Conservation (phyloP, 64 coral and sea anemone genomes). For the Stylophora pistillata region DNA sequence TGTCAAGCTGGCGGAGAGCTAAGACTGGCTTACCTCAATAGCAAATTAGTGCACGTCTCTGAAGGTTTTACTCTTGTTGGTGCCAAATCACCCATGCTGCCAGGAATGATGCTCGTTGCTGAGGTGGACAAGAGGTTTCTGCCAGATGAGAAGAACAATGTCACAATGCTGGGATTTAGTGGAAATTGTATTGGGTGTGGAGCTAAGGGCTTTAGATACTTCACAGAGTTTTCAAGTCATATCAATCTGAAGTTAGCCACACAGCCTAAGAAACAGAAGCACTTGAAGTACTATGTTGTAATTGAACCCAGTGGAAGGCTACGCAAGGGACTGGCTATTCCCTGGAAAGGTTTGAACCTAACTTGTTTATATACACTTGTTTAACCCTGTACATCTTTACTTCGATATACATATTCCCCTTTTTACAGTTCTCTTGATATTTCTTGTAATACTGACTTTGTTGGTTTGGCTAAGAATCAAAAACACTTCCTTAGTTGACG, state of each 20-base stretch:
- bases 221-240: conserved; percentile 97
- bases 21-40: conserved; percentile 56
- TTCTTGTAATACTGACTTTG: no score
- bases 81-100: conserved; percentile 91
- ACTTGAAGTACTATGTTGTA: conserved; percentile 93
- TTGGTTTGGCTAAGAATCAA: no score
- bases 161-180: conserved; percentile 91
- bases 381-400: no score
- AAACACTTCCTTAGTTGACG: no score
- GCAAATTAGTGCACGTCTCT: conserved; percentile 62
- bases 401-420: no score
- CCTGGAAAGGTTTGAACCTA: conserved; percentile 80
- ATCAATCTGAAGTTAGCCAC: conserved; percentile 93
- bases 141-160: conserved; percentile 83
- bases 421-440: no score
- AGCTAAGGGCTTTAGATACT: conserved; percentile 88
- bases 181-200: conserved; percentile 98
- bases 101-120: conserved; percentile 83
- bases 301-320: conserved; percentile 74
- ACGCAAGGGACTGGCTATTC: conserved; percentile 81
- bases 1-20: conserved; percentile 87
- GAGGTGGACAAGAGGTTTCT: conserved; percentile 95
- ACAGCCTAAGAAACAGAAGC: conserved; percentile 98
- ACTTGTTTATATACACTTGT: not conserved
- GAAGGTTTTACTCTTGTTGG: conserved; percentile 83